Base-by-base conservation (phyloP, 2,113 vertebrate species). In the Sitta europaea region DNA sequence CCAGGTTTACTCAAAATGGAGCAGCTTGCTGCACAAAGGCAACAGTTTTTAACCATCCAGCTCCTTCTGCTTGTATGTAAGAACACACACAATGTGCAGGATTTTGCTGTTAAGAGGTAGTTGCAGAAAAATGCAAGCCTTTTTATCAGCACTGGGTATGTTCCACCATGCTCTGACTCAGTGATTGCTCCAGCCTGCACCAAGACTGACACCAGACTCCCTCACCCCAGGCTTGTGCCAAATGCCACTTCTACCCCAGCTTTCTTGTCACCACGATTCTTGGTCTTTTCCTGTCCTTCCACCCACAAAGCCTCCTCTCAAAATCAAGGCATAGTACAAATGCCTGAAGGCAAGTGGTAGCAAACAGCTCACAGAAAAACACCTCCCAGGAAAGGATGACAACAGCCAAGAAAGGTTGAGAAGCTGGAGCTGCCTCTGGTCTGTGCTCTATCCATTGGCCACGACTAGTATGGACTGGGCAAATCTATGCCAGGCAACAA, bases 371-470 rank as follows among this genome's bases (percentile, higher is more conserved):
- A 47, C 0, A 12, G 38, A 40, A 15, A n/a, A 82, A n/a, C 8
- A 3, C 1, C 1, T 7, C 11, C 19, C 11, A 3, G 0, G 12
- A 45, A 65, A 65, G 36, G 35, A n/a, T 33, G 9, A 19, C 14
- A 38, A 8, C 8, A 45, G 24, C 5, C 54, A 57, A 31, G 53
- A 33, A 33, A 57, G 55, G 33, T n/a, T 23, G 55, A n/a, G 68
- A 40, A 43, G 6, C 18, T 11, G 5, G 15, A 50, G 19, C 36
- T 47, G 28, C 19, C 45, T 51, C 54, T 63, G 33, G 0, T 84
- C 54, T 40, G 6, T 73, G 31, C 11, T 54, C 11, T 42, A 5
- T 33, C 33, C 10, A 18, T 22, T 25, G 12, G 14, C 27, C 55
- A 29, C 2, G 1, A 14, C 23, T 77, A 47, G 8, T 35, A 38